These are phyloP conservation scores for Mycogona germanica DNA, from an alignment of 2,888 invertebrate species.

Conservation along the genomic window DNA sequence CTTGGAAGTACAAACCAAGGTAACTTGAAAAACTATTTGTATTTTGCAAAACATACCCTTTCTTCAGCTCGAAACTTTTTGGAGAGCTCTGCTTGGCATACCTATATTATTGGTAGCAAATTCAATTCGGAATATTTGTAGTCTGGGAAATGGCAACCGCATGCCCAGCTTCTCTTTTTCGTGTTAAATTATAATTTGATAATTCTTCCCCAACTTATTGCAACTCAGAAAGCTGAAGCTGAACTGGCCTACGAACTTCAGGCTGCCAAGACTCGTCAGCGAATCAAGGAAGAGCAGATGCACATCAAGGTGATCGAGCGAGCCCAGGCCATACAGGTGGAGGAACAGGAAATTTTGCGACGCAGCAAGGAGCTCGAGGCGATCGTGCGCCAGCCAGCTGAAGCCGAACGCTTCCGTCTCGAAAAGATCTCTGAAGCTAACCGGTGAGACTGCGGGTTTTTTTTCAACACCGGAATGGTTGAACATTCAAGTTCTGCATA, in stretches of 20 bases:
- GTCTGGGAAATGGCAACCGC: constrained; percentile 74
- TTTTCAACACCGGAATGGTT: not conserved
- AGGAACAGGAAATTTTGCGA: constrained; percentile 90
- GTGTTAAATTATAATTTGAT: no score
- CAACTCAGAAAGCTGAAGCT: constrained; percentile 67
- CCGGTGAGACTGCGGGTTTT: constrained; percentile 34
- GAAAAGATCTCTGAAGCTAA: constrained; percentile 94
- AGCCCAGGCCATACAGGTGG: constrained; percentile 84
- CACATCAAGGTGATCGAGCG: constrained; percentile 86
- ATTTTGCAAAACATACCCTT: not conserved
- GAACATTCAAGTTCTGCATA: no score
- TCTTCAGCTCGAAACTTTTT: not conserved
- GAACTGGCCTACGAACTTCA: constrained; percentile 87
- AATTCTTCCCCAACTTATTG: constrained; percentile 9
- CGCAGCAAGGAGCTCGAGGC: constrained; percentile 87
- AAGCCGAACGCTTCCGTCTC: constrained; percentile 81
- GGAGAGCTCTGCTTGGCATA: not conserved
- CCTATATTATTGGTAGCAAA: no score
- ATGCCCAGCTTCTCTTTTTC: constrained; percentile 43
- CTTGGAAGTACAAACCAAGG: constrained; percentile 89
- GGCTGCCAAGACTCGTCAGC: constrained; percentile 90
- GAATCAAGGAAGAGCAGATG: constrained; percentile 95
- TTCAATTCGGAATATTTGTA: not conserved
- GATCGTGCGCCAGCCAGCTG: constrained; percentile 82
- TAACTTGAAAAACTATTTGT: constrained; percentile 29